Evolutionary conservation across 23 tunicate genomes (phyloP).

Genomic region (Styela clava): DNA sequence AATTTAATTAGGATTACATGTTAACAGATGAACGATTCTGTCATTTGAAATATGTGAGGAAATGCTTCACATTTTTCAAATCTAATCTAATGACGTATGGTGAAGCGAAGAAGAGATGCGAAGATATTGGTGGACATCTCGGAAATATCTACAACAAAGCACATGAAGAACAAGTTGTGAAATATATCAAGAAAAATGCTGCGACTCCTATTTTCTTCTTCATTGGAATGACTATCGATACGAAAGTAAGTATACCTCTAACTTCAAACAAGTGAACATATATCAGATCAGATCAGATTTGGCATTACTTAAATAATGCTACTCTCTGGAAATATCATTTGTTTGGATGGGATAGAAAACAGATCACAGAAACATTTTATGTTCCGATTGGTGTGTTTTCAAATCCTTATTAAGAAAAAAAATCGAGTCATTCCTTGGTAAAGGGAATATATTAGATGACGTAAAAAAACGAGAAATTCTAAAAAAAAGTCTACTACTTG

Average conservation of each 20-base stretch:
- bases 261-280: neutral
- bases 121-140: neutral
- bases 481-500: too few species aligned
- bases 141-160: neutral
- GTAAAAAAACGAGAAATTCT: too few species aligned
- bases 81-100: neutral
- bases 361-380: too few species aligned
- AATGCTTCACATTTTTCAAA: neutral
- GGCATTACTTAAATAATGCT: too few species aligned
- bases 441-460: too few species aligned
- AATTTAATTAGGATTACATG: too few species aligned
- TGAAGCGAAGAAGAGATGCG: neutral
- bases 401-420: too few species aligned
- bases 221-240: conserved; percentile 4
- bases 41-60: neutral
- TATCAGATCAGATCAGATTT: too few species aligned
- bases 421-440: too few species aligned
- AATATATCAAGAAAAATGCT: neutral
- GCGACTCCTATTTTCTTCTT: neutral
- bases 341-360: too few species aligned
- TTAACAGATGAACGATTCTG: neutral
- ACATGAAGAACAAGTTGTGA: neutral
- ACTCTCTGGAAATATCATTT: too few species aligned
- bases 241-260: neutral
- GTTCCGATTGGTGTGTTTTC: too few species aligned